phyloP scores from a whole-genome alignment of 2,888 invertebrate species.

The Acholoe squamosa region DNA sequence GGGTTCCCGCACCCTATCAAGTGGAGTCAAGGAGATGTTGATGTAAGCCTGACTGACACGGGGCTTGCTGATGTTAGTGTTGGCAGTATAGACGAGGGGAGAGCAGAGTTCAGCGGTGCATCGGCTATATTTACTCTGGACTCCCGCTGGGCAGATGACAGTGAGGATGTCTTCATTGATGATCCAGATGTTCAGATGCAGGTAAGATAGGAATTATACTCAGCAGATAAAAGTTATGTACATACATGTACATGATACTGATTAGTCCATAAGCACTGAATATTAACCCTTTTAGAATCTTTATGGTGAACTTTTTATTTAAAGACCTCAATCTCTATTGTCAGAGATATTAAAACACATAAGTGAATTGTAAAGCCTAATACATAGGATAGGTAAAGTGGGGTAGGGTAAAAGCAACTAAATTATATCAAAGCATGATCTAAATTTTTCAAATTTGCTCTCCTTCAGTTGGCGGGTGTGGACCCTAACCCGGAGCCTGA shows the following conservation, averaged over 20 bases:
- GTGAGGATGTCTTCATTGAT: slow-evolving; percentile 50
- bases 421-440: too few species aligned
- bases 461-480: slow-evolving; percentile 29
- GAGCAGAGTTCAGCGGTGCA: background rate
- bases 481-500: slow-evolving; percentile 67
- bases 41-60: background rate
- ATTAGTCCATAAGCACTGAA: background rate
- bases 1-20: background rate
- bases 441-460: too few species aligned
- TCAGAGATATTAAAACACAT: too few species aligned
- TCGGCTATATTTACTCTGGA: background rate
- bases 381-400: too few species aligned
- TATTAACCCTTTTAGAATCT: too few species aligned
- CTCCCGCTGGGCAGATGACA: slow-evolving; percentile 18
- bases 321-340: too few species aligned
- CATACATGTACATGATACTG: background rate
- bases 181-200: slow-evolving; percentile 56
- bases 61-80: background rate
- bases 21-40: background rate
- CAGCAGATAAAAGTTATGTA: background rate
- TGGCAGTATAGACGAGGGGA: background rate
- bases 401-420: too few species aligned
- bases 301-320: too few species aligned
- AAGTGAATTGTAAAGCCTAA: too few species aligned
- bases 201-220: background rate